Conservation (phyloP, 92 coral and sea anemone genomes). For the Porites lobata region DNA sequence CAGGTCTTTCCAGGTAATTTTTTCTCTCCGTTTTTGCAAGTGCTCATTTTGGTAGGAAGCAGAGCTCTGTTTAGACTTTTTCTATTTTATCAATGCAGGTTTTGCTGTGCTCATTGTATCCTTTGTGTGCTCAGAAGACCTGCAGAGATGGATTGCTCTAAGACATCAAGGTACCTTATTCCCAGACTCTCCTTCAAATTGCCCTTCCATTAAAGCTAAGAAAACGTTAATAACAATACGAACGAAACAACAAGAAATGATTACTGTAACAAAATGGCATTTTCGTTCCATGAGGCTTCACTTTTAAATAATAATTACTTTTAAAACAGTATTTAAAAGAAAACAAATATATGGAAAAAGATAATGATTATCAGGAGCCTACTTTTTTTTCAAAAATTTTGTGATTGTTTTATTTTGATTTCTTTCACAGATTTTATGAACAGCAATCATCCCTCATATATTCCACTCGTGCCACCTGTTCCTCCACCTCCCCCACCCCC, state of each 20-base stretch:
- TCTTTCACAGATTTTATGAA: constrained; percentile 11
- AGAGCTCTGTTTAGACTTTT: neutral
- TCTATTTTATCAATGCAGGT: constrained; percentile 4
- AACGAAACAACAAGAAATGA: no score
- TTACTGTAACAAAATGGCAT: no score
- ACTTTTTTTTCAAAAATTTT: no score
- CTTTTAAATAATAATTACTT: no score
- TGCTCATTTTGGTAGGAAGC: neutral
- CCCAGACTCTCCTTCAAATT: neutral
- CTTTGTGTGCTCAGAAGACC: constrained; percentile 17
- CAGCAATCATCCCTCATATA: constrained; percentile 1
- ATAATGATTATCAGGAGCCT: neutral
- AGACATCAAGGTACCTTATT: constrained; percentile 22
- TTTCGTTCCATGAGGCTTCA: no score
- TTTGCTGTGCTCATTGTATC: constrained; percentile 37
- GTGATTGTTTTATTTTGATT: neutral
- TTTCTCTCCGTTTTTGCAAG: neutral
- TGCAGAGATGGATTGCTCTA: constrained; percentile 38
- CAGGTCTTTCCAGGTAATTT: neutral
- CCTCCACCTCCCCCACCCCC: constrained; percentile 75
- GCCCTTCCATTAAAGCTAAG: no score
- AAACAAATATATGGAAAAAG: neutral
- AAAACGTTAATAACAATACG: no score
- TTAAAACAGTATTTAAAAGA: no score
- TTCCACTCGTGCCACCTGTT: constrained; percentile 2